These are phyloP conservation scores for Homalodisca vitripennis DNA, from an alignment of 1,140 invertebrate species.

Conservation along the genomic window DNA sequence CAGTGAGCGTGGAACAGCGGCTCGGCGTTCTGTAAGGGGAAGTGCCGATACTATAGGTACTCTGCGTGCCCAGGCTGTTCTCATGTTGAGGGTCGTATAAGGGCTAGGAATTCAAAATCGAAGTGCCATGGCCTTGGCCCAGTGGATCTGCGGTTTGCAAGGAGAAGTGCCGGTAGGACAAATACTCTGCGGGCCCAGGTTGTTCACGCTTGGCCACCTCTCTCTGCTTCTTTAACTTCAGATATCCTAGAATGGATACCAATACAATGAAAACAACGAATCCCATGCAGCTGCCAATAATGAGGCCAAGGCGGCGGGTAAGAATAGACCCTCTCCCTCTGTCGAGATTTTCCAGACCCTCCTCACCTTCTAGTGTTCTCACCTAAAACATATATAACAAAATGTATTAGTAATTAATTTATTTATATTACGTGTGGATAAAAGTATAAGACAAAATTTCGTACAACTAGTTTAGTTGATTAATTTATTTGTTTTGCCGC, in stretches of 20 bases:
- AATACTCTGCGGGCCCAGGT: constrained; percentile 65
- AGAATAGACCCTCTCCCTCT: constrained; percentile 62
- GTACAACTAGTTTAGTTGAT: too few species aligned
- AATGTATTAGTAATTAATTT: background rate
- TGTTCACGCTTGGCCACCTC: constrained; percentile 68
- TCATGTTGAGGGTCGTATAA: too few species aligned
- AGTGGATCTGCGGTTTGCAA: constrained; percentile 48
- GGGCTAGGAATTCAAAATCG: too few species aligned
- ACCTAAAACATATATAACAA: constrained; percentile 43
- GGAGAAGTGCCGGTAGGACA: constrained; percentile 59
- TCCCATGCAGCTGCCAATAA: constrained; percentile 81
- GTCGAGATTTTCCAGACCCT: constrained; percentile 57
- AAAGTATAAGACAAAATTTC: too few species aligned
- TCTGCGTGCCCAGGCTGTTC: too few species aligned
- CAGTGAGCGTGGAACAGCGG: too few species aligned
- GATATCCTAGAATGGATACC: constrained; percentile 77
- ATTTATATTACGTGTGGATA: too few species aligned
- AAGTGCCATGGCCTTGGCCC: constrained; percentile 12
- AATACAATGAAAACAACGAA: constrained; percentile 81
- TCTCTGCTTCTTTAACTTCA: constrained; percentile 81
- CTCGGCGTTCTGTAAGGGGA: too few species aligned
- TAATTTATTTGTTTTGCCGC: too few species aligned
- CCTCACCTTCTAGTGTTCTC: constrained; percentile 68
- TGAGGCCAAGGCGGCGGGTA: constrained; percentile 74
- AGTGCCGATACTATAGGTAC: too few species aligned